Base-by-base conservation (phyloP, 2,113 vertebrate species). In the Lanius collurio region DNA sequence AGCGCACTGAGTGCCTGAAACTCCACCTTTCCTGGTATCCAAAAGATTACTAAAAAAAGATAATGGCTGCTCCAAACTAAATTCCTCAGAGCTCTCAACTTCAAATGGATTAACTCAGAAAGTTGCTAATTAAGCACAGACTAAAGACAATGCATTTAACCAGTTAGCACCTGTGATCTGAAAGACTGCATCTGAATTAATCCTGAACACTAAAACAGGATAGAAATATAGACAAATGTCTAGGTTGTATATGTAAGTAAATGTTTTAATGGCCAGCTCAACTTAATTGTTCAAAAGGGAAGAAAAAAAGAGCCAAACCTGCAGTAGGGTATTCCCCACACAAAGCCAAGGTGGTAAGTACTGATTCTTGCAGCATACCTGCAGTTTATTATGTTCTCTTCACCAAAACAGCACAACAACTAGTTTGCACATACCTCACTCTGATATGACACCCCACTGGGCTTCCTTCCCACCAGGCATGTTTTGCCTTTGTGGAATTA, bases 401-500 rank as follows among this genome's bases (percentile, higher is more conserved):
- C 35, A 55, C 67, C 27, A 92, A 86, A 91, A 31, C 3, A 80
- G 16, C 59, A 78, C 16, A 63, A 74, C 67, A 91, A 67, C 7
- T 23, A 35, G 24, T 57, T 11, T 77, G 71, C 75, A 83, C 64
- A 44, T 47, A 91, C 47, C 35, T 60, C 50, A 15, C 35, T 77
- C 59, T 4, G 1, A 44, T 47, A 64, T 0, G 1, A 85, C 56
- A 90, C 26, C 80, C 52, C 65, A n/a, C 56, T 37, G 71, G n/a
- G 63, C 57, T 94, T 94, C 75, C 64, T 87, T 93, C 87, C 68
- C 77, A 89, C 44, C 44, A 79, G 22, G 27, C 12, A 42, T 67
- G 44, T 92, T 94, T 91, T 84, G 70, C 47, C 62, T 87, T 57
- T 42, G 70, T 55, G 37, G 55, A 94, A 91, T 79, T 94, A 89